These are phyloP conservation scores for Phyllotis vaccarum DNA, from an alignment of 2,797 vertebrate species.

Conservation along the genomic window DNA sequence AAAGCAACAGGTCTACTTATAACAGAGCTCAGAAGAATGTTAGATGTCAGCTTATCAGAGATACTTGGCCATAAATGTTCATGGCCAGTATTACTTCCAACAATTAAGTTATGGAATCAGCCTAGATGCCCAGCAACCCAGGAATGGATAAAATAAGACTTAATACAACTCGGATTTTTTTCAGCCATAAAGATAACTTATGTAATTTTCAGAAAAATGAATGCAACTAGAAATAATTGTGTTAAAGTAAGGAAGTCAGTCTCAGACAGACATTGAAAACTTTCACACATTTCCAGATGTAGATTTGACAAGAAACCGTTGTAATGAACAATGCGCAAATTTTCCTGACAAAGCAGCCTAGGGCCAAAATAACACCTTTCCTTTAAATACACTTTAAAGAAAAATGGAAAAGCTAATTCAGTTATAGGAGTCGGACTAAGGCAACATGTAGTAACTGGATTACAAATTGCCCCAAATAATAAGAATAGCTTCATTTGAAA, in stretches of 20 bases:
- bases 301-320: background rate
- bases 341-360: conserved; percentile 44
- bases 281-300: background rate
- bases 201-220: background rate
- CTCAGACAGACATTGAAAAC: background rate
- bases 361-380: background rate
- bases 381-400: background rate
- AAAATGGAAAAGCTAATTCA: background rate
- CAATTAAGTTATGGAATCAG: background rate
- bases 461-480: background rate
- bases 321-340: background rate
- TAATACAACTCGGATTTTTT: background rate
- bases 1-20: background rate
- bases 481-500: background rate
- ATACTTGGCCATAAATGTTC: background rate
- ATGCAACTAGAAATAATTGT: background rate
- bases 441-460: background rate
- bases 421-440: background rate
- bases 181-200: background rate
- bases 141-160: background rate
- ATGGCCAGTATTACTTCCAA: background rate
- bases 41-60: background rate
- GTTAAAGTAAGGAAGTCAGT: background rate
- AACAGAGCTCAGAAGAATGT: background rate
- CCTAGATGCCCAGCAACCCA: background rate